Base-by-base conservation (phyloP, 2,797 vertebrate species). In the Anisognathus igniventris region DNA sequence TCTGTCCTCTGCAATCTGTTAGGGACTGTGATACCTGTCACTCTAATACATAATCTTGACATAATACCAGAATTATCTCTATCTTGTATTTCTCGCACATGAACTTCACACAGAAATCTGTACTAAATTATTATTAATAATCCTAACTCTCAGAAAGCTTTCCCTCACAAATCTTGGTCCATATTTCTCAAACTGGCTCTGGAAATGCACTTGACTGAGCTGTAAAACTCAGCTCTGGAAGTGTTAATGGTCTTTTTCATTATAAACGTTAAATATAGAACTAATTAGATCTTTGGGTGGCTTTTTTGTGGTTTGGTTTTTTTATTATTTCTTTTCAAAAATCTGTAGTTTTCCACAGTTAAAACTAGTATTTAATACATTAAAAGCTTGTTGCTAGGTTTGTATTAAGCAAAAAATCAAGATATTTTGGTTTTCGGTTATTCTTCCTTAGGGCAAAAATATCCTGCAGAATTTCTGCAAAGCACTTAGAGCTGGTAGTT, bases 31-130 rank as follows among this genome's bases (percentile, higher is more conserved):
- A 85, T 94, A 88, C 81, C 90, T 90, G 91, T 81, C 86, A 95
- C 30, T 50, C 68, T 40, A 91, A 88, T 42, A 91, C 3, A 83
- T 54, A 93, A 86, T 91, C 82, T 72, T 74, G 79, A 79, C 79
- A 90, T 74, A 96, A 93, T 60, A 92, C 66, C 72, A 77, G 71
- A 76, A 94, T 89, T 94, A 92, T 48, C 77, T 90, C 64, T 47
- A 47, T 25, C 33, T 88, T 77, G 78, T 64, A 70, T 90, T 74
- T 87, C 44, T 61, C 47, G 56, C 48, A 67, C 33, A 30, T 64
- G 40, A 91, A 73, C 58, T 62, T 86, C 62, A 58, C 48, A 44
- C 22, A 65, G 72, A 54, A 90, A 94, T 77, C 35, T 31, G 53
- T 20, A 74, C 67, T 68, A 54, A 84, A 85, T 86, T 67, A 82